Evolutionary conservation across 2,113 vertebrate genomes (phyloP).

Genomic region (Oenanthe oenanthe): DNA sequence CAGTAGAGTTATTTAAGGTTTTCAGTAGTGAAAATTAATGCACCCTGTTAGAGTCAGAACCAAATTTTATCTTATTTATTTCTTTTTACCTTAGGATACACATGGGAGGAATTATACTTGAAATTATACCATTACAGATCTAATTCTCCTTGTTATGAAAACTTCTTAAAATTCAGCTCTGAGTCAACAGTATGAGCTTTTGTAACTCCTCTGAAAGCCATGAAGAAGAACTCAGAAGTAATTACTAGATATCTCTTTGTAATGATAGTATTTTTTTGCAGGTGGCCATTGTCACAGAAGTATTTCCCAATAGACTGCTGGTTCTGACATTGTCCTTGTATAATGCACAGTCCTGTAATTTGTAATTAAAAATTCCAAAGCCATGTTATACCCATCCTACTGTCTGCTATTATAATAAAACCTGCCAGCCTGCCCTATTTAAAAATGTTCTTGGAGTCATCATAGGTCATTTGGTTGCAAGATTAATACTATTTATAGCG

Average conservation of each 20-base stretch:
- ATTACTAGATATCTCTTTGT: not conserved
- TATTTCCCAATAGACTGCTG: not conserved
- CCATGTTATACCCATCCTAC: not conserved
- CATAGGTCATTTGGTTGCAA: not conserved
- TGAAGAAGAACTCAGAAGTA: not conserved
- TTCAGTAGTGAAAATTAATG: not conserved
- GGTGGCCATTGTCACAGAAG: not conserved
- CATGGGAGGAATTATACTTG: not conserved
- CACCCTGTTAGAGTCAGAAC: not conserved
- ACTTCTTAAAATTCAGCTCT: not conserved
- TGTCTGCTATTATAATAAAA: not conserved
- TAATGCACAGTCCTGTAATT: not conserved
- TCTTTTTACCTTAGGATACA: not conserved
- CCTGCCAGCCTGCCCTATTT: not conserved
- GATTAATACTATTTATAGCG: not conserved
- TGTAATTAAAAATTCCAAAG: slow-evolving; percentile 28
- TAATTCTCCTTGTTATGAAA: not conserved
- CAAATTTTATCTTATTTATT: not conserved
- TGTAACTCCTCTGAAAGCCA: not conserved
- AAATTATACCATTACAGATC: not conserved
- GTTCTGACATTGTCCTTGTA: not conserved
- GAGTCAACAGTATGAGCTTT: not conserved
- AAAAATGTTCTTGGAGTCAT: slow-evolving; percentile 16
- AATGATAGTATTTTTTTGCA: not conserved
- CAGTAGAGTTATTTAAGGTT: not conserved